These are phyloP conservation scores for Sarcophaga caerulescens DNA, from an alignment of 2,888 invertebrate species.

Conservation along the genomic window DNA sequence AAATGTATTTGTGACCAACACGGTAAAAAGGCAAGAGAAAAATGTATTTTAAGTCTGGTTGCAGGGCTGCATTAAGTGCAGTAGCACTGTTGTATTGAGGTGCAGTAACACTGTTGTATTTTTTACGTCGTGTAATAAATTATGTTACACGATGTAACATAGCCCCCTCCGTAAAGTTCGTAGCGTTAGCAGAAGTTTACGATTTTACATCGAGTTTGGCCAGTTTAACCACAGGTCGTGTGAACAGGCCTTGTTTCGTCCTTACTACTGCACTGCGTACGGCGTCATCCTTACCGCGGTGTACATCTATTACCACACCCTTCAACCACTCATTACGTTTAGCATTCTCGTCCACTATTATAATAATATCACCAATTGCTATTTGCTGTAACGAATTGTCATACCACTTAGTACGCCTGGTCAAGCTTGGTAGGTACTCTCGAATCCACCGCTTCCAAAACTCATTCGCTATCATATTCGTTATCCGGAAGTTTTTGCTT, in stretches of 20 bases:
- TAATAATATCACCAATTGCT: constrained; percentile 48
- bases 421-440: too few species aligned
- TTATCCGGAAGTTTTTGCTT: too few species aligned
- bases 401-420: constrained; percentile 53
- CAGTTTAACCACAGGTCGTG: constrained; percentile 51
- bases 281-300: constrained; percentile 42
- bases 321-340: constrained; percentile 52
- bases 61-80: too few species aligned
- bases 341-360: constrained; percentile 59
- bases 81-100: too few species aligned
- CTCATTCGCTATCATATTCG: too few species aligned
- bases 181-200: constrained; percentile 35
- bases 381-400: constrained; percentile 25
- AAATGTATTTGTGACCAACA: too few species aligned
- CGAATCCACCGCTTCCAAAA: too few species aligned
- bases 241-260: constrained; percentile 42
- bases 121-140: too few species aligned
- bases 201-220: constrained; percentile 54
- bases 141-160: constrained; percentile 9
- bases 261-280: constrained; percentile 61
- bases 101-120: too few species aligned
- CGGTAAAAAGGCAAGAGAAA: too few species aligned
- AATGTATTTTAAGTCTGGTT: too few species aligned
- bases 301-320: constrained; percentile 41
- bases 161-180: constrained; percentile 54